Base-by-base conservation (phyloP, 1,140 invertebrate genomes). In the Cyrtorhinus lividipennis region DNA sequence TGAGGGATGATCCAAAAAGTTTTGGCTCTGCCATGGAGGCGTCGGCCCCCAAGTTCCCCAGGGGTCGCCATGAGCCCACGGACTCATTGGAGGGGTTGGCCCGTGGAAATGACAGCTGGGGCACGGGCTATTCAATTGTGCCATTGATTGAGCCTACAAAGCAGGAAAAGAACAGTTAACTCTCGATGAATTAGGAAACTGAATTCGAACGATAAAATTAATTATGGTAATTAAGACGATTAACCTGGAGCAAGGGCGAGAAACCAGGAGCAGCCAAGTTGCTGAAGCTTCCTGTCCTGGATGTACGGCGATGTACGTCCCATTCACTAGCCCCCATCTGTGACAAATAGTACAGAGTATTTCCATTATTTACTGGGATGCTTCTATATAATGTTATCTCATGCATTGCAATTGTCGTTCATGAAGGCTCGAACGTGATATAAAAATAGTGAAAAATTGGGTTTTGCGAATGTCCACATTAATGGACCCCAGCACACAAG, bases 141-240 rank as follows among this genome's bases (percentile, higher is more conserved):
- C 83, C 77, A 86, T 79, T 0, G 84, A 86, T 67, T 86, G 83
- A 0, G 83, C 81, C 83, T 86, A 68, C 24, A 3, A 58, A 58
- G 26, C 24, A 58, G 26, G 8, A 8, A 58, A 58, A 58, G 22
- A 8, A n/a, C n/a, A n/a, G n/a, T n/a, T n/a, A n/a, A n/a, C n/a
- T n/a, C n/a, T n/a, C n/a, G n/a, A n/a, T n/a, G n/a, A n/a, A n/a
- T n/a, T n/a, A n/a, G n/a, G n/a, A n/a, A n/a, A n/a, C n/a, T n/a
- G n/a, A n/a, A n/a, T n/a, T n/a, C n/a, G n/a, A n/a, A 58, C 59
- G n/a, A 26, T 59, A 53, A 64, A 62, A 63, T 30, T 24, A 65
- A 57, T 56, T 62, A 13, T 56, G 48, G 18, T n/a, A 27, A 27
- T 60, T 24, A 30, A 59, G 30, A 38, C n/a, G n/a, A 38, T 15